A percentile compares a stretch with the other conserved stretches of the same genome.
Evolutionary conservation across 2,797 vertebrate species (phyloP).

Genomic region (Ispidina lecontei): DNA sequence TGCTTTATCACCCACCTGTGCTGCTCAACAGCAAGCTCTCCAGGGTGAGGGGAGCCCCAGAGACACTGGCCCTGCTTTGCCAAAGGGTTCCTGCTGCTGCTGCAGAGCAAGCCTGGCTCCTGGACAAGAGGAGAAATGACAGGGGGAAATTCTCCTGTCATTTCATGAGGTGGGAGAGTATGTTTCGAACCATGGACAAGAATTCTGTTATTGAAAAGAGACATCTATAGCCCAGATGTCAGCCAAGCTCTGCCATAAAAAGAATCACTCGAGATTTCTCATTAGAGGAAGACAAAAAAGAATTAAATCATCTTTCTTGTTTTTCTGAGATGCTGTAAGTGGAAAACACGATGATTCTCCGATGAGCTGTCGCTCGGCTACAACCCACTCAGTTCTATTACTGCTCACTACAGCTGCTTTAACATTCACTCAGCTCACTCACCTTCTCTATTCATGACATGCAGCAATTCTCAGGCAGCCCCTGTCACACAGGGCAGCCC

Average conservation of each 20-base stretch:
- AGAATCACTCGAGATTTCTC: slow-evolving; percentile 6
- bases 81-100: neutral
- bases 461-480: neutral
- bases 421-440: slow-evolving; percentile 38
- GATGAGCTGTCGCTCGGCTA: slow-evolving; percentile 59
- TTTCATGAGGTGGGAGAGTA: neutral
- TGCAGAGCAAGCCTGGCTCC: slow-evolving; percentile 14
- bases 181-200: neutral
- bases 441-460: neutral
- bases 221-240: neutral
- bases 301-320: slow-evolving; percentile 22
- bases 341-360: slow-evolving; percentile 56
- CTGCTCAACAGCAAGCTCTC: neutral
- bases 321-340: slow-evolving; percentile 43
- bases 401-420: slow-evolving; percentile 61
- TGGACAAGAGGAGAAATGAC: neutral
- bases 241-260: neutral
- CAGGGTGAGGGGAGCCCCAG: neutral
- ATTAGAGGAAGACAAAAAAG: slow-evolving; percentile 9
- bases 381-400: slow-evolving; percentile 70
- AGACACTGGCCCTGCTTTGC: neutral
- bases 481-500: neutral
- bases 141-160: neutral
- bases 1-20: neutral
- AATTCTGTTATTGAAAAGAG: neutral